phyloP scores from a whole-genome alignment of 2,888 invertebrate genomes.

The Oligia fasciuncula region DNA sequence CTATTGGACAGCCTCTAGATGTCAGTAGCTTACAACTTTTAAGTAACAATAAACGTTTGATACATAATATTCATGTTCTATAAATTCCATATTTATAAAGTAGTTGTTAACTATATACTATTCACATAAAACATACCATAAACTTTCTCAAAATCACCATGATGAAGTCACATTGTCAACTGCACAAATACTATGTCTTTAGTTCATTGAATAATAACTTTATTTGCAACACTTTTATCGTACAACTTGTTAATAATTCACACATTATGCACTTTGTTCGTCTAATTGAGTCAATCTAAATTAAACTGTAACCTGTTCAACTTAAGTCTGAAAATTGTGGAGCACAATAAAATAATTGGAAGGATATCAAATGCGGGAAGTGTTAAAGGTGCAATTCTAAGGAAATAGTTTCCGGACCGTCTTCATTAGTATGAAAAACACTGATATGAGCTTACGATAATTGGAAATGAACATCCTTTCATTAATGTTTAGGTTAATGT shows the following conservation, averaged over 20 bases:
- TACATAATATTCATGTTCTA: background rate
- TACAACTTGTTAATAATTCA: conserved; percentile 53
- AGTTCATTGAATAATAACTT: conserved; percentile 54
- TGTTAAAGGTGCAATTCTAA: conserved; percentile 4
- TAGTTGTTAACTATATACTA: background rate
- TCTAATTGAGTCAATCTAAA: conserved; percentile 9
- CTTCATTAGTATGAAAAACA: conserved; percentile 29
- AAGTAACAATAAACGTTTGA: background rate
- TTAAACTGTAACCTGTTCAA: conserved; percentile 22
- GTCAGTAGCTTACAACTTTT: background rate
- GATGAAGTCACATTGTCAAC: conserved; percentile 75
- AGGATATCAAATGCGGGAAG: conserved; percentile 30
- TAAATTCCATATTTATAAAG: background rate
- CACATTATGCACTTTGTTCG: conserved; percentile 56
- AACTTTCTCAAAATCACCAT: conserved; percentile 86
- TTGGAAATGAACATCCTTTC: conserved; percentile 49
- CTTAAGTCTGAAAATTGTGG: conserved; percentile 38
- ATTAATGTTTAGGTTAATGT: conserved; percentile 36
- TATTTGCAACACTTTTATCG: conserved; percentile 47
- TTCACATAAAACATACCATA: conserved; percentile 76
- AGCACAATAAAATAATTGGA: conserved; percentile 19
- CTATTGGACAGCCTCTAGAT: background rate
- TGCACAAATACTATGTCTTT: conserved; percentile 64
- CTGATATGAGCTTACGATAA: conserved; percentile 20
- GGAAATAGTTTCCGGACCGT: conserved; percentile 22